Evolutionary conservation across 2,888 invertebrate genomes (phyloP), one percentile per base, ranked within the genome.

Genomic region (Lepidocyrtinus sp.): DNA sequence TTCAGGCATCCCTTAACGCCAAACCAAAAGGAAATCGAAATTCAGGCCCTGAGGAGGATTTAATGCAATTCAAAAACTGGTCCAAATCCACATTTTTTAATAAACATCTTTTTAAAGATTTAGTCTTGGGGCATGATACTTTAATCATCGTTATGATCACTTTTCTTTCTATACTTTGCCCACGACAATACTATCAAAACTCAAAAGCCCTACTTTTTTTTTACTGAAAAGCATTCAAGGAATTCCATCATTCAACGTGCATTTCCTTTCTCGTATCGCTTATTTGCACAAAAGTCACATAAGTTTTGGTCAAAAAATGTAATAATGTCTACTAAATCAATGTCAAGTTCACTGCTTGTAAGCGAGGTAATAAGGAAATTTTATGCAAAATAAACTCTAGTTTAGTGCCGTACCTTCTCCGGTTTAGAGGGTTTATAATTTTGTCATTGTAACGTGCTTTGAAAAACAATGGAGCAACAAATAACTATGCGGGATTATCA

Each of bases 1-100:
- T 50, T n/a, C n/a, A 50, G 50, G 50, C 50, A 50, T 12, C 12
- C 36, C 12, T 7, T 36, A 5, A 26, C 7, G 27, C 27, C 25
- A 26, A 7, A 65, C 12, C 55, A 69, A 75, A 75, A 75, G 63
- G 75, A 75, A 75, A 75, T 75, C 63, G 69, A 75, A 64, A 75
- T 69, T 64, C 75, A 69, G 75, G 75, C 75, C 75, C 70, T 69
- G 63, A 63, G 67, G 64, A 64, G 19, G 19, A 15, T n/a, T 74
- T 36, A 24, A n/a, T n/a, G n/a, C 64, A 64, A 73, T 17, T 50
- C 50, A 26, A 19, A 67, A 74, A 74, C 74, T 74, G 61, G 74
- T 74, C 74, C 74, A 74, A 27, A 25, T 64, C 25, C 27, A 36
- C 64, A 64, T 27, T 64, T 67, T 67, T 46, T 50, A 50, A 50